A percentile compares a stretch with the other conserved stretches of the same genome.
Evolutionary conservation across 2,113 vertebrate species (phyloP).

Genomic region (Neolamprologus ventralis): DNA sequence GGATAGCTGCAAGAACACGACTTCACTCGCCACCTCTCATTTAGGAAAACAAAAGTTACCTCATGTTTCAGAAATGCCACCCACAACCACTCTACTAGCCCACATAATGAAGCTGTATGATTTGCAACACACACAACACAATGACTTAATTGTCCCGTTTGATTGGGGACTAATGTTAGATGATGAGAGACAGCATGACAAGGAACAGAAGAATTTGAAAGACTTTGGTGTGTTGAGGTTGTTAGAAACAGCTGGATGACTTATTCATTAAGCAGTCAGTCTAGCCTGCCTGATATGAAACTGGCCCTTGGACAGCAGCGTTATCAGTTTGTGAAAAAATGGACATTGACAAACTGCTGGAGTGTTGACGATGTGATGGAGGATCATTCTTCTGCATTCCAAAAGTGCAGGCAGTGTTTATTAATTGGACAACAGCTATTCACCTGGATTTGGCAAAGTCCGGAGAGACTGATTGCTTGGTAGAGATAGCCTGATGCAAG

Average conservation of each 20-base stretch:
- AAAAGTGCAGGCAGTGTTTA: neutral
- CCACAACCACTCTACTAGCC: neutral
- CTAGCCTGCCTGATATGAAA: neutral
- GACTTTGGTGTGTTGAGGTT: neutral
- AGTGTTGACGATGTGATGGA: neutral
- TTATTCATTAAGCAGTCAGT: neutral
- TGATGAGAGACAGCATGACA: neutral
- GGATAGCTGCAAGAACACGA: neutral
- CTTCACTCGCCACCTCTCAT: constrained; percentile 5
- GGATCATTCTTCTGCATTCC: neutral
- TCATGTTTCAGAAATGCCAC: constrained; percentile 32
- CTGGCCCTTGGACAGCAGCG: neutral
- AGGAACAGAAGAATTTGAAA: neutral
- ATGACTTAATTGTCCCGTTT: constrained; percentile 13
- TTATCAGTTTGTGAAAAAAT: neutral
- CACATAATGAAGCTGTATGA: constrained; percentile 3
- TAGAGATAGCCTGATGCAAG: neutral
- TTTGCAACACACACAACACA: neutral
- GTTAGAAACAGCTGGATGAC: neutral
- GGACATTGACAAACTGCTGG: neutral
- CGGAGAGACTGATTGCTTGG: neutral
- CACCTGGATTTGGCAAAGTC: neutral
- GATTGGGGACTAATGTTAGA: neutral
- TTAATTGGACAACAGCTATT: neutral
- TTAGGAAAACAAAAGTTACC: constrained; percentile 35